Conservation (phyloP, 2,113 vertebrate species). For the Smithornis capensis region DNA sequence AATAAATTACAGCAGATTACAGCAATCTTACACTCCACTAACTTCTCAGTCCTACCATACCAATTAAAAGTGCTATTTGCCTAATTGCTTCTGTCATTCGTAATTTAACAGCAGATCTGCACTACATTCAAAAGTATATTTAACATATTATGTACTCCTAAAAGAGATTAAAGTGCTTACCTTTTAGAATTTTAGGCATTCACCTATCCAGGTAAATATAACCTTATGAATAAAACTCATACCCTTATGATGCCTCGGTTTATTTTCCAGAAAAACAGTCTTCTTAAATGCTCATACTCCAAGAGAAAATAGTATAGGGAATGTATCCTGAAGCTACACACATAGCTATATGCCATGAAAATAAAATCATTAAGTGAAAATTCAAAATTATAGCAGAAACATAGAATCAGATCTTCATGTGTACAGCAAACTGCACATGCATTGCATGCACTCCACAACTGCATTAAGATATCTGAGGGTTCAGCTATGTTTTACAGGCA, state of each 20-base stretch:
- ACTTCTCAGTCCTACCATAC: not conserved
- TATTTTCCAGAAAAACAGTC: not conserved
- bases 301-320: not conserved
- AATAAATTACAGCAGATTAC: not conserved
- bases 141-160: not conserved
- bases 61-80: not conserved
- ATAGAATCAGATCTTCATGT: rapidly evolving
- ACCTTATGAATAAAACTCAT: not conserved
- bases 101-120: not conserved
- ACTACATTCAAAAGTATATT: not conserved
- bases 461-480: not conserved
- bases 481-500: not conserved
- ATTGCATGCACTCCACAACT: no score
- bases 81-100: not conserved
- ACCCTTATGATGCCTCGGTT: not conserved
- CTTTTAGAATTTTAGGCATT: not conserved
- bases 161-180: not conserved
- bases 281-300: not conserved
- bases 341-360: not conserved
- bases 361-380: not conserved
- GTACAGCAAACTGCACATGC: not conserved
- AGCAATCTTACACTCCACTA: not conserved
- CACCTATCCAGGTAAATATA: not conserved
- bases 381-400: not conserved
- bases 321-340: not conserved